phyloP scores from a whole-genome alignment of 2,113 vertebrate species.

The Dasypus novemcinctus region DNA sequence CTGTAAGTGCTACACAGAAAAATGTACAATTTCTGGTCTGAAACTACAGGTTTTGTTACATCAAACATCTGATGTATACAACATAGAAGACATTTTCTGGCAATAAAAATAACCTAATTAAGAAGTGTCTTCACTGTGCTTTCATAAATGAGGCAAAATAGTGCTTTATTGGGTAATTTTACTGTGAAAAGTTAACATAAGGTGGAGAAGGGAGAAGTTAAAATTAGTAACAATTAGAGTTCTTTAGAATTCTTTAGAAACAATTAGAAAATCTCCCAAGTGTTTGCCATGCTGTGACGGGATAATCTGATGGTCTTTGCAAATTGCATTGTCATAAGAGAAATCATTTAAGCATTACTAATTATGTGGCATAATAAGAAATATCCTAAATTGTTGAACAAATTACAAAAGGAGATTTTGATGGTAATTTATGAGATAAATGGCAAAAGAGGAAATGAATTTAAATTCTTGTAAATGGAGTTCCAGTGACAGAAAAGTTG shows the following conservation, averaged over 20 bases:
- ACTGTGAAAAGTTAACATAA: background rate
- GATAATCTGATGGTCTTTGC: background rate
- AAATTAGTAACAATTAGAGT: background rate
- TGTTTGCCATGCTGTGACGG: background rate
- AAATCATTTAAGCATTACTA: background rate
- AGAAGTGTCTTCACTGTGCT: background rate
- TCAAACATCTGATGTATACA: background rate
- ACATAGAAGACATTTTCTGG: background rate
- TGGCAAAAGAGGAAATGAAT: background rate
- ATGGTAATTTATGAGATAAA: background rate
- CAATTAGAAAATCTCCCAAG: background rate
- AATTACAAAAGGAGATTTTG: background rate
- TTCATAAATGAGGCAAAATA: background rate
- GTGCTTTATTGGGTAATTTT: background rate
- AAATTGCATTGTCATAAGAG: background rate
- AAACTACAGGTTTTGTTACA: background rate
- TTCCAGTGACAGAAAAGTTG: background rate
- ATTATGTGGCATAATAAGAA: background rate
- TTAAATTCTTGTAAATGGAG: background rate
- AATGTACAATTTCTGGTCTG: background rate
- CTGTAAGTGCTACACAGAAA: background rate
- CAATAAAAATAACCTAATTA: background rate
- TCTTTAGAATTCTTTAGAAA: too few relatives aligned
- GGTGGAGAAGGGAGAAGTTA: background rate
- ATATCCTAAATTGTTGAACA: background rate